Evolutionary conservation across 2,888 invertebrate species (phyloP).

Genomic region (Andrena minutula): DNA sequence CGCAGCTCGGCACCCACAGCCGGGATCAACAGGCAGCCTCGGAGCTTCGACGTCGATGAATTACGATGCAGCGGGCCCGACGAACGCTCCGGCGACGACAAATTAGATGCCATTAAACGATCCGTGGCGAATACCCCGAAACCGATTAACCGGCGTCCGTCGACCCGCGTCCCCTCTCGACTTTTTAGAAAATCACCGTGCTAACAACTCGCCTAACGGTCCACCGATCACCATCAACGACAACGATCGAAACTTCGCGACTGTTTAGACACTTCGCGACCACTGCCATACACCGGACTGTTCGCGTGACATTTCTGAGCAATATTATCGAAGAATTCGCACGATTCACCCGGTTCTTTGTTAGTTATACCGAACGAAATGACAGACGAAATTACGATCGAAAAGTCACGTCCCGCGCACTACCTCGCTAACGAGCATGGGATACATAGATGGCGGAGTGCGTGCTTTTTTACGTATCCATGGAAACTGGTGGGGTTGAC

Average conservation of each 20-base stretch:
- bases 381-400: not conserved
- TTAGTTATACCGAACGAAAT: not conserved
- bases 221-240: slow-evolving; percentile 1
- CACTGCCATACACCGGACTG: not conserved
- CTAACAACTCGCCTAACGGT: not conserved
- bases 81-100: slow-evolving; percentile 5
- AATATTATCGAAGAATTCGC: not conserved
- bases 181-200: slow-evolving; percentile 24
- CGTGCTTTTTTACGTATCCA: not conserved
- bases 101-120: slow-evolving; percentile 47
- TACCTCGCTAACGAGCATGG: not conserved
- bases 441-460: slow-evolving; percentile 24
- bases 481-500: not conserved
- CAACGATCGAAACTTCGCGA: slow-evolving; percentile 7
- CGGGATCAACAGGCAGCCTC: slow-evolving; percentile 54
- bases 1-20: not conserved
- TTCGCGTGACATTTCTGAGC: not conserved
- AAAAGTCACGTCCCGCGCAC: not conserved
- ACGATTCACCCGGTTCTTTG: not conserved
- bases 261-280: not conserved
- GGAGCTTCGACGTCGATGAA: slow-evolving; percentile 45
- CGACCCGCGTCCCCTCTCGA: not conserved
- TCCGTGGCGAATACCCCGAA: slow-evolving; percentile 15
- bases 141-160: slow-evolving; percentile 13
- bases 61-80: slow-evolving; percentile 30